These are phyloP conservation scores for Empidonax alnorum DNA, from an alignment of 2,113 vertebrate genomes.

Conservation along the genomic window DNA sequence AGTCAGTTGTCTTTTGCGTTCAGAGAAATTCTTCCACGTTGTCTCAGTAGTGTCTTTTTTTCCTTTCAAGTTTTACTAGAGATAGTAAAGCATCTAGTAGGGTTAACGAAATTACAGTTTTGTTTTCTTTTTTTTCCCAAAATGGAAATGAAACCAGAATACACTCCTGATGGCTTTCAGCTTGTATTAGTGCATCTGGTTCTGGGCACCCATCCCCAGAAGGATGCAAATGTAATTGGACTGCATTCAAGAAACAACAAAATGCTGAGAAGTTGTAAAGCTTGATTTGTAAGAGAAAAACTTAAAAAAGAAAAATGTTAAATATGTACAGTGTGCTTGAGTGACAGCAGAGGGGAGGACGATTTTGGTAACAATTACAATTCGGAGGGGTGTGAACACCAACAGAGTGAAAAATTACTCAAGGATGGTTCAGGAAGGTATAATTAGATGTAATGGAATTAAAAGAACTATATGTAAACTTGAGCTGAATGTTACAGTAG, in stretches of 20 bases:
- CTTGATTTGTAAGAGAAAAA: conserved; percentile 19
- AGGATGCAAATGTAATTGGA: conserved; percentile 18
- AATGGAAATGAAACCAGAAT: conserved; percentile 39
- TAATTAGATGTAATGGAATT: not conserved
- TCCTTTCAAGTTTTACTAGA: not conserved
- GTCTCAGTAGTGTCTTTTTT: not conserved
- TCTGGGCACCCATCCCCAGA: conserved; percentile 7
- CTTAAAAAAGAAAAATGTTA: not conserved
- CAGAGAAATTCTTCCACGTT: not conserved
- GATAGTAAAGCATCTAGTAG: not conserved
- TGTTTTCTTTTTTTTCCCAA: not conserved
- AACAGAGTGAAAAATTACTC: not conserved
- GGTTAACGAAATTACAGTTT: not conserved
- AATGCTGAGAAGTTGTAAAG: not conserved
- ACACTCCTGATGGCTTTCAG: not conserved
- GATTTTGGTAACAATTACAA: not conserved
- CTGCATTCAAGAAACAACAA: not conserved
- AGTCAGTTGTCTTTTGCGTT: not conserved
- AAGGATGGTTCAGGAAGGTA: not conserved
- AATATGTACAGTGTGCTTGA: not conserved
- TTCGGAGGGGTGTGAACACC: not conserved
- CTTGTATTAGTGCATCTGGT: conserved; percentile 39
- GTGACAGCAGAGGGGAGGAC: not conserved
- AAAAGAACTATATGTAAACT: not conserved
- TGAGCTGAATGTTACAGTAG: not conserved